A percentile compares a stretch with the other conserved stretches of the same genome.
Conservation (phyloP, 2,113 vertebrate genomes). For the Rafetus swinhoei region DNA sequence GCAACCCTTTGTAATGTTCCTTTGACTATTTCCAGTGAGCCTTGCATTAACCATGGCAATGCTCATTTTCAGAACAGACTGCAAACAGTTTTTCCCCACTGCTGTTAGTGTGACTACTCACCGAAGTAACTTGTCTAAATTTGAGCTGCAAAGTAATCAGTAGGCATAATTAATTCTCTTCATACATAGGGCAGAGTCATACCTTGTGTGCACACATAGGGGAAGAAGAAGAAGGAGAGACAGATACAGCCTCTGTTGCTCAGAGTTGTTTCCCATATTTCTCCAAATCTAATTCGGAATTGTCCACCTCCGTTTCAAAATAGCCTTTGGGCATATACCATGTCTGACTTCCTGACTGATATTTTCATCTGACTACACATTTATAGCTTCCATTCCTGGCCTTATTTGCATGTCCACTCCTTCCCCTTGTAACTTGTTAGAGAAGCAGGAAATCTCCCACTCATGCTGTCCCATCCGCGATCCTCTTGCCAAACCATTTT, state of each 20-base stretch:
- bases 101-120: background rate
- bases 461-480: background rate
- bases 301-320: background rate
- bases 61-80: background rate
- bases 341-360: background rate
- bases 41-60: background rate
- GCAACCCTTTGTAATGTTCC: background rate
- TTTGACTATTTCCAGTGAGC: background rate
- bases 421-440: background rate
- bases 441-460: background rate
- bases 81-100: background rate
- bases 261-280: background rate
- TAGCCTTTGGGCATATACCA: fast-evolving
- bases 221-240: background rate
- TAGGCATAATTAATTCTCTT: background rate
- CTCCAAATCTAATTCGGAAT: background rate
- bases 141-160: background rate
- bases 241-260: background rate
- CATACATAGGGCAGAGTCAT: background rate
- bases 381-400: background rate
- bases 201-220: background rate
- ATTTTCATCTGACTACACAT: background rate
- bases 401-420: background rate
- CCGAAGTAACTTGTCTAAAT: background rate
- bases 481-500: background rate